Base-by-base conservation (phyloP, 2,113 vertebrate genomes). In the Rhegmatorhina hoffmannsi region DNA sequence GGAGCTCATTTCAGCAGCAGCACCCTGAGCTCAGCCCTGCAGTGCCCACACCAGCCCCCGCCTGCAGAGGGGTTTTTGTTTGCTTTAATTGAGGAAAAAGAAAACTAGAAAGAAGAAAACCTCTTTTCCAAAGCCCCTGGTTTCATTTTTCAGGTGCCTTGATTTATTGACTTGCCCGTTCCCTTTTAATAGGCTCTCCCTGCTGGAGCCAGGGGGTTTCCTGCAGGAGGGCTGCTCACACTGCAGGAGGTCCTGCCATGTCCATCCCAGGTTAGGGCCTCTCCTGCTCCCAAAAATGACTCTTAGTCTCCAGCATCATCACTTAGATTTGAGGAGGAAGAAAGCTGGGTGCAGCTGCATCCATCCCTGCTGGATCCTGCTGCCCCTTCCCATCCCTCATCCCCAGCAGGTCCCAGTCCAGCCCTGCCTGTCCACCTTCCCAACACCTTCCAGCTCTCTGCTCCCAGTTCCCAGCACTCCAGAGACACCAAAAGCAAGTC, bases 91-190 rank as follows among this genome's bases (percentile, higher is more conserved):
- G 95, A 94, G 90, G 5, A 3, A 17, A 3, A 31, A 36, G 9
- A 31, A 40, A 47, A 46, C 4, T 4, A 13, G 15, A 44, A 72
- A 60, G 13, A 29, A 50, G 17, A 6, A 33, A 21, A 59, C 10
- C 10, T 52, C 43, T 19, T 60, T 31, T 56, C 46, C 46, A 36
- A 74, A 6, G 2, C 8, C 36, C 58, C n/a, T 1, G 8, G 77
- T 78, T 90, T 96, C 88, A 20, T 67, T 95, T 95, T 84, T 72
- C 96, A 96, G 92, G 91, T 78, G 87, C 76, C 46, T 85, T 98
- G 97, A 97, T 97, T 97, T 97, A 97, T 92, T 81, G 92, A 84
- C 89, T 19, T 88, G 85, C 79, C 91, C 91, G 87, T 95, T 94
- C 91, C 60, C 55, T 81, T 93, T 89, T 88, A 86, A 94, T 52